Base-by-base conservation (phyloP, 2,113 vertebrate genomes). In the Origma solitaria region DNA sequence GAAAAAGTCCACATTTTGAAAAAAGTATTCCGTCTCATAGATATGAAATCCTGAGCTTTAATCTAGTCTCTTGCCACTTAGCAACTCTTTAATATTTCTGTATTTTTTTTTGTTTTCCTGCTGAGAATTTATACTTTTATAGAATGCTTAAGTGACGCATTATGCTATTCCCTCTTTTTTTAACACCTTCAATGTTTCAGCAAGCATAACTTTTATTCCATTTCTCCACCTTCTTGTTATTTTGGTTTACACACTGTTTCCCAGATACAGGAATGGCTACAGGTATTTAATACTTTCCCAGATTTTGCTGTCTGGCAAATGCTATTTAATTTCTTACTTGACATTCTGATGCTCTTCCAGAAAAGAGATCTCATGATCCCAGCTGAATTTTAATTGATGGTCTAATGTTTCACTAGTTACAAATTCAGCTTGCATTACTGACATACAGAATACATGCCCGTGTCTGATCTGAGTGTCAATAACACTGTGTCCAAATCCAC, bases 351-450 rank as follows among this genome's bases (percentile, higher is more conserved):
- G 33, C 13, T 76, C 4, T 76, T 92, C 28, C 44, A 51, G 25
- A 71, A 42, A 20, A 19, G 10, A 78, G 7, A 35, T 47, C 7
- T 51, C 0, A 0, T 44, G 20, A 47, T 60, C 15, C 14, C 42
- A 57, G 27, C 35, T 82, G 61, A 65, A 14, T 66, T 66, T 37
- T 47, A 70, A 60, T 42, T 61, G 40, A 69, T 53, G 10, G 31
- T 35, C 30, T 61, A 65, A 57, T 42, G 10, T 42, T 82, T 86
- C 14, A 49, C 12, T 58, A 23, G 8, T 47, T 79, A 49, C 30
- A 82, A 60, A 76, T 42, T 53, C 35, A 30, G 31, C 38, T 70
- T 70, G 19, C 24, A 10, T 35, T 93, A 25, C 61, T 79, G 28
- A 56, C 11, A 38, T 37, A 65, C 5, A 19, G 37, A 64, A 45